Conservation (phyloP, 2,888 invertebrate genomes). For the Helleia helle region DNA sequence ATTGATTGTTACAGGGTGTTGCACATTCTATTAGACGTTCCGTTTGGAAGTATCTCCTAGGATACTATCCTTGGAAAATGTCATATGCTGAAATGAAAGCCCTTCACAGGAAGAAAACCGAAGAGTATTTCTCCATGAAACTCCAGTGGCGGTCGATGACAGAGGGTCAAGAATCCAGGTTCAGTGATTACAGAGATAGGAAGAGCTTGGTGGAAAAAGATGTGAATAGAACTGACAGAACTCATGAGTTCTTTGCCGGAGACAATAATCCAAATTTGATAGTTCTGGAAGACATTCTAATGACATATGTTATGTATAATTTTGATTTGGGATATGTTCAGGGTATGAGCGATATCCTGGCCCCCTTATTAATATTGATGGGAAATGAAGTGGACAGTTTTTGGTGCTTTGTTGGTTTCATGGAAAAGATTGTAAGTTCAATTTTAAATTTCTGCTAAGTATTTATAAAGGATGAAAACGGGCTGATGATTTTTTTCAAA, state of each 20-base stretch:
- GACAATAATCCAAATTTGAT: slow-evolving; percentile 92
- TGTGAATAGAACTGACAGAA: slow-evolving; percentile 95
- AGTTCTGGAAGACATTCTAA: slow-evolving; percentile 90
- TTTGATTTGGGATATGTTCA: slow-evolving; percentile 97
- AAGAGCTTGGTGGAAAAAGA: slow-evolving; percentile 98
- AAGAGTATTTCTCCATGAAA: slow-evolving; percentile 96
- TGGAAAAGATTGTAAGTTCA: slow-evolving; percentile 93
- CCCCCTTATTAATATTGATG: slow-evolving; percentile 91
- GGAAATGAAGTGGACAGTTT: slow-evolving; percentile 97
- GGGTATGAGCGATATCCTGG: slow-evolving; percentile 98
- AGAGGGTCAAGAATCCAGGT: slow-evolving; percentile 87
- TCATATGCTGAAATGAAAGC: slow-evolving; percentile 80
- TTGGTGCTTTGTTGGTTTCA: slow-evolving; percentile 99
- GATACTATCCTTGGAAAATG: slow-evolving; percentile 90
- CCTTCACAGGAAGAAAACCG: slow-evolving; percentile 80
- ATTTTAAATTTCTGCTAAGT: too few species aligned
- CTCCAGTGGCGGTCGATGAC: slow-evolving; percentile 96
- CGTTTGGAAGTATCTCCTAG: slow-evolving; percentile 96
- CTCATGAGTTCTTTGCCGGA: slow-evolving; percentile 92
- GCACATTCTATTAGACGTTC: slow-evolving; percentile 82
- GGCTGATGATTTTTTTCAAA: too few species aligned
- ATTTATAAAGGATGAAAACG: too few species aligned
- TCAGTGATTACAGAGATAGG: slow-evolving; percentile 89
- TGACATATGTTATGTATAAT: slow-evolving; percentile 99
- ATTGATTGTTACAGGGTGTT: slow-evolving; percentile 77